Base-by-base conservation (phyloP, 2,113 vertebrate genomes). In the Nibea coibor region DNA sequence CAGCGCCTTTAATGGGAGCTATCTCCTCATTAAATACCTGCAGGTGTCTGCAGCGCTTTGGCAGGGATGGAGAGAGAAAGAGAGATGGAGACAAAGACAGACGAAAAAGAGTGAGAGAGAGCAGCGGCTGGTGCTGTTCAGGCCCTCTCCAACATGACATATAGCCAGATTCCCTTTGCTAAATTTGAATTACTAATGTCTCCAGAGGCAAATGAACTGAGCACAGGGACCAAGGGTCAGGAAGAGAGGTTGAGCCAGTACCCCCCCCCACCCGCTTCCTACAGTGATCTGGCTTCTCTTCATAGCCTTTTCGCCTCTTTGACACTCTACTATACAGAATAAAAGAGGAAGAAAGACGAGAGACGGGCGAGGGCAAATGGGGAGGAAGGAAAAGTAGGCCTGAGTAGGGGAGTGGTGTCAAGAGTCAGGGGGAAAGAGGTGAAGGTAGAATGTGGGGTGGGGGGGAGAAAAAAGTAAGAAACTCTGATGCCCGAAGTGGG, bases 11-110 rank as follows among this genome's bases (percentile, higher is more conserved):
- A 93, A 93, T 93, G 88, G 85, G 85, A 92, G 88, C 77, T 70
- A 84, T 92, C 80, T 92, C 78, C 91, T 92, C 92, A 92, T 94
- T 94, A 93, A 92, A 93, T 91, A 91, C 82, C 81, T 90, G 78
- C 88, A 88, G 89, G 85, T 89, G 89, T 89, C 83, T 78, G 59
- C 76, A 47, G 78, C 20, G 17, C 75, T 76, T 78, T 84, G 69
- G 72, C 83, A 80, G 87, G 43, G 51, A 65, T 9, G 24, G 56
- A 70, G 66, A 53, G 57, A 48, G 47, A 69, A 56, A 75, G 75
- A 71, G 57, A 74, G 64, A 76, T 3, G 45, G 67, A 86, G 72
- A 81, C 19, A 66, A 20, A 53, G 26, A 24, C 28, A 26, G 54
- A 73, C 4, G 71, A 22, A 80, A 58, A 58, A 10, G 50, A 75